These are phyloP conservation scores for Pelobates cultripes DNA, from an alignment of 2,797 vertebrate species.

Conservation along the genomic window DNA sequence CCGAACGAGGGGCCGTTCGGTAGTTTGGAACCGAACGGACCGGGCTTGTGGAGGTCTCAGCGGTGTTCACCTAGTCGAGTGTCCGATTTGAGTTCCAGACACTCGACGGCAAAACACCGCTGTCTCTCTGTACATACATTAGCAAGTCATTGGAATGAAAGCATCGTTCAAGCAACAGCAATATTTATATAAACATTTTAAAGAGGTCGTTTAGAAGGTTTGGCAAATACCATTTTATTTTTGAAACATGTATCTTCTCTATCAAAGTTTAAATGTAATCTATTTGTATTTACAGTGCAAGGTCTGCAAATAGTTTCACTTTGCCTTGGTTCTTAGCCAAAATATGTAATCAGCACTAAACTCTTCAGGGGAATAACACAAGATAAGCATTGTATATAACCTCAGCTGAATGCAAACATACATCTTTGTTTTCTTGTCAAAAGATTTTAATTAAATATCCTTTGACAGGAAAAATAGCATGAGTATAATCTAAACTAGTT, in stretches of 20 bases:
- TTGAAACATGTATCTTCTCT: neutral
- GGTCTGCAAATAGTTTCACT: conserved; percentile 5
- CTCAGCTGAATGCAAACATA: conserved; percentile 27
- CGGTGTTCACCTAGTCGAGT: no score
- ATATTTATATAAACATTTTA: neutral
- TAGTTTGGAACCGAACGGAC: no score
- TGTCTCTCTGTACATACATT: no score
- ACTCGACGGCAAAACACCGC: no score
- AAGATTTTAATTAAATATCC: conserved; percentile 51
- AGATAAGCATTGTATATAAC: conserved; percentile 40
- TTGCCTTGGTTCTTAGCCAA: conserved; percentile 17
- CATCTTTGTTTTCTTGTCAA: conserved; percentile 43
- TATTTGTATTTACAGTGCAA: conserved; percentile 17
- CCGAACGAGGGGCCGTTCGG: no score
- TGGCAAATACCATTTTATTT: neutral
- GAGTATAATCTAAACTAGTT: conserved; percentile 30
- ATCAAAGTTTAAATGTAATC: neutral
- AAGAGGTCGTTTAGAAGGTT: neutral
- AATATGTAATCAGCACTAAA: conserved; percentile 31
- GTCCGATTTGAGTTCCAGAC: no score
- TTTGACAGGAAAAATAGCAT: conserved; percentile 38
- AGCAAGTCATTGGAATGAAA: no score
- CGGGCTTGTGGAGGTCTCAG: no score
- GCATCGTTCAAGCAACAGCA: no score
- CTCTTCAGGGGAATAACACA: conserved; percentile 9